phyloP scores from a whole-genome alignment of 2,888 invertebrate species.

The Urechis unicinctus region DNA sequence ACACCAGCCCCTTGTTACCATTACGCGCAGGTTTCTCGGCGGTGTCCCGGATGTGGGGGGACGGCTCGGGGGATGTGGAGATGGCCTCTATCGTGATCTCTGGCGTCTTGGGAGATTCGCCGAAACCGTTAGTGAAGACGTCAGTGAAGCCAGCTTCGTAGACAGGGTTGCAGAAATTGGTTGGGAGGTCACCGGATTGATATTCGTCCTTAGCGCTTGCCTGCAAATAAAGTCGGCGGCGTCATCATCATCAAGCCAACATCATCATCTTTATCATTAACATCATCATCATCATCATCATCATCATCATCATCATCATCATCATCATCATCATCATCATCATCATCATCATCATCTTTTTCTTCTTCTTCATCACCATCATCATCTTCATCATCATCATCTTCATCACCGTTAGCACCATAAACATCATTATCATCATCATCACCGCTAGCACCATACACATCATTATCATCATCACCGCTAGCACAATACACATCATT shows the following conservation, averaged over 20 bases:
- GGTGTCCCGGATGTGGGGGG: background rate
- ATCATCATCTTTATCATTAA: constrained; percentile 6
- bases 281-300: constrained; percentile 1
- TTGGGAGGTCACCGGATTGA: constrained; percentile 14
- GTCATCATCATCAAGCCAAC: constrained; percentile 5
- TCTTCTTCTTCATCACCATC: too few species aligned
- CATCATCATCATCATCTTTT: constrained; percentile 6
- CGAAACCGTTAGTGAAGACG: background rate
- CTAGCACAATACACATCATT: too few species aligned
- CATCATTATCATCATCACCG: too few species aligned
- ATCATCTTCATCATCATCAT: constrained; percentile 3
- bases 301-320: constrained; percentile 3
- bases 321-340: constrained; percentile 7
- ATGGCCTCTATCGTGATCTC: background rate
- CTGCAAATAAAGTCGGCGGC: constrained; percentile 4
- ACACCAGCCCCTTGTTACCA: too few species aligned
- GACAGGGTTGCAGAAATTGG: constrained; percentile 40
- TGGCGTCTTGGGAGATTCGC: background rate
- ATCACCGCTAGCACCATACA: too few species aligned
- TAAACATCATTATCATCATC: too few species aligned
- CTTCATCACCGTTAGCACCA: constrained; percentile 3
- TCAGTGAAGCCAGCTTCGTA: constrained; percentile 22
- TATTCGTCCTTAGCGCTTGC: constrained; percentile 8
- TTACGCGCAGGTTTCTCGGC: background rate
- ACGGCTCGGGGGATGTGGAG: background rate